Evolutionary conservation across 2,888 invertebrate species (phyloP).

Genomic region (Macrostomum cliftonense): DNA sequence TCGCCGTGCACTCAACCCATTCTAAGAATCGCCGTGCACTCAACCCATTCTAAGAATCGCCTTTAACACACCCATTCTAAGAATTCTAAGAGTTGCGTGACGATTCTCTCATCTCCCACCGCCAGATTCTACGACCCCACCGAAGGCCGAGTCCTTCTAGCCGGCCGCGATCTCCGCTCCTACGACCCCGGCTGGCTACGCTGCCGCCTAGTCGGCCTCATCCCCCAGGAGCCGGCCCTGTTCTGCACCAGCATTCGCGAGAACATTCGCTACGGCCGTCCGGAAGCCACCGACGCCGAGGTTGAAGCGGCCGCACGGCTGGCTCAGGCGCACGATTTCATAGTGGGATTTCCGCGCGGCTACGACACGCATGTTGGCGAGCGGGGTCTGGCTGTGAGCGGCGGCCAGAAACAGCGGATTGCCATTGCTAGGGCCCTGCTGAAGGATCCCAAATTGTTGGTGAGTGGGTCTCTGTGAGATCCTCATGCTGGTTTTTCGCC

Average conservation of each 20-base stretch:
- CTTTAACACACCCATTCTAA: too few relatives aligned
- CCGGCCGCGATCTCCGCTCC: not conserved
- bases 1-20: too few relatives aligned
- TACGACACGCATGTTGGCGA: constrained; percentile 67
- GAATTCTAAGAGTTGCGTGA: too few relatives aligned
- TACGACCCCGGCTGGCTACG: not conserved
- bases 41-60: too few relatives aligned
- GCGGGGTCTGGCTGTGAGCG: constrained; percentile 70
- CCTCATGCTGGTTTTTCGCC: too few relatives aligned
- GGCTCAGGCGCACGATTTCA: constrained; percentile 82
- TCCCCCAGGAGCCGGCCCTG: constrained; percentile 56
- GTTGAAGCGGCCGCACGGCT: constrained; percentile 55
- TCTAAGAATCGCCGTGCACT: too few relatives aligned
- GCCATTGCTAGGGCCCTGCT: constrained; percentile 81
- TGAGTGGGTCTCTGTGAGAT: constrained; percentile 27
- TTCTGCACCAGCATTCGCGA: constrained; percentile 76
- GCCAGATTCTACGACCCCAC: constrained; percentile 64
- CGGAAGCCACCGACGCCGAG: constrained; percentile 42
- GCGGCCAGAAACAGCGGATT: constrained; percentile 81
- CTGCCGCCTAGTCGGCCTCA: constrained; percentile 1
- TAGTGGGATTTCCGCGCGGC: constrained; percentile 56
- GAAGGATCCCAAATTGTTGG: constrained; percentile 59
- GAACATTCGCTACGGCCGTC: constrained; percentile 70
- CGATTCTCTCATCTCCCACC: too few relatives aligned
- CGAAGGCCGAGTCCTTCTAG: constrained; percentile 46